Conservation (phyloP, 2,888 invertebrate genomes). For the Molanna angustata region DNA sequence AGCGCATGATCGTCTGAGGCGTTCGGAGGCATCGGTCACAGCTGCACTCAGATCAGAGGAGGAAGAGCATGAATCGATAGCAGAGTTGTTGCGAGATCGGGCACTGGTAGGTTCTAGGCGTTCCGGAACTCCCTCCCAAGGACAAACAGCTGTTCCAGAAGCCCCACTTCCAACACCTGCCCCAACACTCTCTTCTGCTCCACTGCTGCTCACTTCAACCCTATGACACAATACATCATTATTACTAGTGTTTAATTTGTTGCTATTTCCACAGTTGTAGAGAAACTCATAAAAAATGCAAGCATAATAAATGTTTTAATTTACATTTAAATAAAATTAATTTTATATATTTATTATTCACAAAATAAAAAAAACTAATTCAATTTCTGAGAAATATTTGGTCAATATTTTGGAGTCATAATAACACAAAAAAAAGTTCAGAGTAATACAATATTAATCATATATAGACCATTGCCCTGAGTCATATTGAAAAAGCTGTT, state of each 20-base stretch:
- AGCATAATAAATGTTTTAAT: too few species aligned
- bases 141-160: slow-evolving; percentile 35
- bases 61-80: slow-evolving; percentile 69
- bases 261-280: too few species aligned
- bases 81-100: slow-evolving; percentile 63
- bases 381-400: too few species aligned
- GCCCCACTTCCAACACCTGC: slow-evolving; percentile 4
- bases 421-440: too few species aligned
- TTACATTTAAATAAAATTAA: too few species aligned
- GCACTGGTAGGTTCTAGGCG: slow-evolving; percentile 41
- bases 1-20: slow-evolving; percentile 61
- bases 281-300: too few species aligned
- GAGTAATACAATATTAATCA: too few species aligned
- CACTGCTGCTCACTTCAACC: slow-evolving; percentile 26
- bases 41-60: slow-evolving; percentile 70
- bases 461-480: too few species aligned
- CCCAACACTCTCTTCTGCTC: slow-evolving; percentile 2
- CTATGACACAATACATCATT: slow-evolving; percentile 4
- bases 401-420: too few species aligned
- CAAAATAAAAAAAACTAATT: too few species aligned
- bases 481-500: too few species aligned
- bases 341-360: too few species aligned
- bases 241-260: background rate
- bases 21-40: slow-evolving; percentile 53
- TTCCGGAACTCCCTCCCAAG: slow-evolving; percentile 37